Conservation (phyloP, 2,113 vertebrate species). For the Oryzias curvinotus region DNA sequence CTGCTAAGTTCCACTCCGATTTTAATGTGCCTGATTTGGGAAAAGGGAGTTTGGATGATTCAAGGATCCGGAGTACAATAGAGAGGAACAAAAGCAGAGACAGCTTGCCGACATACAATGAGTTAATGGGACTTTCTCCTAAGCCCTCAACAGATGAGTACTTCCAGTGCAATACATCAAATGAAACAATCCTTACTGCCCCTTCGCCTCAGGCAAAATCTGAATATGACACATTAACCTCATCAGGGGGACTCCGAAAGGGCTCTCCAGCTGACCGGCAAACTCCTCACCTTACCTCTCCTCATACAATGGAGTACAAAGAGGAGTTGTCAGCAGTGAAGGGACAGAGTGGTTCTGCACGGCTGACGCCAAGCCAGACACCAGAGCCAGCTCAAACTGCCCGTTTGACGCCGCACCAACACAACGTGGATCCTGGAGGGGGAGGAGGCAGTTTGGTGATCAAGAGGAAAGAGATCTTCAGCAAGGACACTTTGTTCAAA, state of each 20-base stretch:
- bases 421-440: constrained; percentile 83
- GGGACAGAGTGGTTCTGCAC: constrained; percentile 77
- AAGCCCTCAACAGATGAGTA: constrained; percentile 92
- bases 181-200: constrained; percentile 93
- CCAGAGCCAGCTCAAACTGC: constrained; percentile 87
- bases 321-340: constrained; percentile 85
- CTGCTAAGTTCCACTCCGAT: constrained; percentile 89
- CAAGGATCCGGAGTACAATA: constrained; percentile 84
- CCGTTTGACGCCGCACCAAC: constrained; percentile 89
- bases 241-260: constrained; percentile 90
- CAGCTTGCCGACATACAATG: constrained; percentile 86
- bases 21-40: constrained; percentile 91
- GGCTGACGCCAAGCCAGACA: constrained; percentile 80
- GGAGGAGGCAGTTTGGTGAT: constrained; percentile 81
- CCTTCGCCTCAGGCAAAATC: constrained; percentile 92
- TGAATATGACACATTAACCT: constrained; percentile 89
- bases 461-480: constrained; percentile 99
- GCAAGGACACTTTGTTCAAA: constrained; percentile 98
- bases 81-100: constrained; percentile 89
- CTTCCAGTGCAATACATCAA: constrained; percentile 98
- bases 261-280: constrained; percentile 88
- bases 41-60: constrained; percentile 82
- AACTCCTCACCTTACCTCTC: constrained; percentile 84
- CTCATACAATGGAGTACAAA: constrained; percentile 87
- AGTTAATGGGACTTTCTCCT: constrained; percentile 88